Percentiles rank a stretch among this genome's conserved stretches.
Conservation (phyloP, 2,888 invertebrate species). For the Saturnia pavonia region DNA sequence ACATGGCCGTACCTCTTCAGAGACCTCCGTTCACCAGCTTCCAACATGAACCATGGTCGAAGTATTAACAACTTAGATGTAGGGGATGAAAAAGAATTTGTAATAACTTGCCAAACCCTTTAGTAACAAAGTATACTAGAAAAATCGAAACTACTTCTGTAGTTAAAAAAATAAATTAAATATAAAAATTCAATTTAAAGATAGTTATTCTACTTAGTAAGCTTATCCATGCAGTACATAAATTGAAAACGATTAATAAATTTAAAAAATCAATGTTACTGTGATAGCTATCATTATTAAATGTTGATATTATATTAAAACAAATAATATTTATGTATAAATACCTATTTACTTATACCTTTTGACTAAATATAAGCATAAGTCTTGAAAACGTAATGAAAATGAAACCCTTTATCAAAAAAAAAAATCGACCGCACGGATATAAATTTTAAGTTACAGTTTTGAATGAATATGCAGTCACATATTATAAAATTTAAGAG, state of each 20-base stretch:
- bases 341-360: not conserved
- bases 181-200: not conserved
- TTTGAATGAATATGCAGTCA: not conserved
- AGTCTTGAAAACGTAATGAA: too few species aligned
- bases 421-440: too few species aligned
- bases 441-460: too few species aligned
- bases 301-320: too few species aligned
- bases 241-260: not conserved
- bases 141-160: not conserved
- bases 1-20: slow-evolving; percentile 73
- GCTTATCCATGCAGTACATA: not conserved
- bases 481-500: not conserved
- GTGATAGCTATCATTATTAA: too few species aligned
- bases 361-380: too few species aligned
- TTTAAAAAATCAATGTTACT: not conserved
- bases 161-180: not conserved
- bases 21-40: slow-evolving; percentile 58
- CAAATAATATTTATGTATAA: not conserved
- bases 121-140: not conserved
- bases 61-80: slow-evolving; percentile 17
- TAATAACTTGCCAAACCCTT: not conserved
- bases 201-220: not conserved
- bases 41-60: slow-evolving; percentile 46
- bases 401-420: not conserved
- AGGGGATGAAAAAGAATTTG: slow-evolving; percentile 11